Evolutionary conservation across 2,113 vertebrate species (phyloP).

Genomic region (Vidua chalybeata): DNA sequence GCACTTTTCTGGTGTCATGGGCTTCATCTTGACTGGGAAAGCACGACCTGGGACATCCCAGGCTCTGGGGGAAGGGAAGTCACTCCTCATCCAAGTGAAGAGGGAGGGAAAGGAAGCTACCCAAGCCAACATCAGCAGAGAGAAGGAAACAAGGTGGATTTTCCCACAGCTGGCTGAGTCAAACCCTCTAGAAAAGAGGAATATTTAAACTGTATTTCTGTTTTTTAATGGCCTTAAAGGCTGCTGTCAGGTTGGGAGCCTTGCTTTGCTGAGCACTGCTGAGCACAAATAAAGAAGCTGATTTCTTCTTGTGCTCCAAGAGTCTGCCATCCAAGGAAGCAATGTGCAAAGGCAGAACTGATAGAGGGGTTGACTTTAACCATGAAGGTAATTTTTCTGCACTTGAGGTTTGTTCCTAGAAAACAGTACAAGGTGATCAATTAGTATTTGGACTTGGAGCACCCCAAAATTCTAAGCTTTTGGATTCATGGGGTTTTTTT

Average conservation of each 20-base stretch:
- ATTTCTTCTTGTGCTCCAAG: not conserved
- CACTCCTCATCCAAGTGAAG: not conserved
- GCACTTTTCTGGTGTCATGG: not conserved
- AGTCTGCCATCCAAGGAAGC: not conserved
- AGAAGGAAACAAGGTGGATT: not conserved
- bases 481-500: rapidly evolving
- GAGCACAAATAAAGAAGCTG: not conserved
- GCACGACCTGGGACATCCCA: not conserved
- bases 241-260: not conserved
- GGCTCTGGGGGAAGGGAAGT: not conserved
- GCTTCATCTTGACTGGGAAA: not conserved
- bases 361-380: not conserved
- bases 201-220: not conserved
- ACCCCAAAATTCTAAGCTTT: not conserved
- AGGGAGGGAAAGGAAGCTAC: not conserved
- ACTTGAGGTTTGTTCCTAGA: not conserved
- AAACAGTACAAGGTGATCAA: not conserved
- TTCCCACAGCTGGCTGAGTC: not conserved
- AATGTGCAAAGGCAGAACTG: not conserved
- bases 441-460: not conserved
- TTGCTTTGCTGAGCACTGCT: not conserved
- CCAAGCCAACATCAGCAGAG: not conserved
- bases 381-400: not conserved
- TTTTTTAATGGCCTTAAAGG: not conserved
- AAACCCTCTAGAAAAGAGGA: not conserved